phyloP scores from a whole-genome alignment of 2,888 invertebrate genomes.

The Drosophila kuntzei region DNA sequence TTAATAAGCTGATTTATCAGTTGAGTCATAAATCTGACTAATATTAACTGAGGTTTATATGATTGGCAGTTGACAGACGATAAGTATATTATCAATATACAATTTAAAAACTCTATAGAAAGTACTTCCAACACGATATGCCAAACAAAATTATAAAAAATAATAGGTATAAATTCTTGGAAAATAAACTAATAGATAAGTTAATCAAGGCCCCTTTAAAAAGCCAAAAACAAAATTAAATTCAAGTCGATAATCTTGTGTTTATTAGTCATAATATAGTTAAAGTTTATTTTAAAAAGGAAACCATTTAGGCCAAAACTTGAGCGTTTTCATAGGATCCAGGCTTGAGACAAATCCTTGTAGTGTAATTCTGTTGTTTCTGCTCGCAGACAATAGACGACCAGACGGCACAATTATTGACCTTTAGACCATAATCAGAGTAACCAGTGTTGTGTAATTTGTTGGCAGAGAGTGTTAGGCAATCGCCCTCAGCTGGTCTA shows the following conservation, averaged over 20 bases:
- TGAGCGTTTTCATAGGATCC: slow-evolving; percentile 8
- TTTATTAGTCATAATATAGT: background rate
- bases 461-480: slow-evolving; percentile 10
- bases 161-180: too few relatives aligned
- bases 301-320: background rate
- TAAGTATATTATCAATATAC: background rate
- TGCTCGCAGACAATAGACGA: slow-evolving; percentile 2
- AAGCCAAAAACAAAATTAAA: background rate
- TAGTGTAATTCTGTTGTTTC: background rate
- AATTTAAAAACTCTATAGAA: too few relatives aligned
- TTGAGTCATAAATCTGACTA: background rate
- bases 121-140: too few relatives aligned
- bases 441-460: slow-evolving; percentile 1
- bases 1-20: background rate
- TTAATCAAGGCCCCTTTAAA: background rate
- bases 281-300: background rate
- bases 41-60: background rate
- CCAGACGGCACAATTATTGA: background rate
- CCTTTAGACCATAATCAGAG: slow-evolving; percentile 9
- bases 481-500: slow-evolving; percentile 12
- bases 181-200: background rate
- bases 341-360: slow-evolving; percentile 7
- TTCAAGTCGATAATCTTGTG: background rate
- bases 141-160: background rate
- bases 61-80: background rate